phyloP scores from a whole-genome alignment of 2,888 invertebrate genomes.

The Xestia c-nigrum region DNA sequence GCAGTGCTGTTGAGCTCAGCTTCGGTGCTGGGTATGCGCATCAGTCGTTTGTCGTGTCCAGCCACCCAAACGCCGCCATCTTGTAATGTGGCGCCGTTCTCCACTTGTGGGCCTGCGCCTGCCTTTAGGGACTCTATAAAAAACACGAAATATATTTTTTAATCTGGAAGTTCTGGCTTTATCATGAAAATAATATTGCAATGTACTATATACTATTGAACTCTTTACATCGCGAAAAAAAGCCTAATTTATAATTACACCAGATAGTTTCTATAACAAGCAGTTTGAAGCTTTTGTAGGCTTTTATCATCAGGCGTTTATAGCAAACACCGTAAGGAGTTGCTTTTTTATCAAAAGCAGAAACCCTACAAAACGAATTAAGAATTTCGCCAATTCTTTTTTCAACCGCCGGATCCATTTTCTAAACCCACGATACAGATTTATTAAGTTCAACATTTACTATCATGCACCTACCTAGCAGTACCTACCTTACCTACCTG shows the following conservation, averaged over 20 bases:
- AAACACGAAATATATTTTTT: neutral
- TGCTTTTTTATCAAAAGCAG: neutral
- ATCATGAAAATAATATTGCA: neutral
- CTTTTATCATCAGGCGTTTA: neutral
- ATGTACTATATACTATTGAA: neutral
- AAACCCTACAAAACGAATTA: neutral
- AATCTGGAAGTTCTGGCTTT: neutral
- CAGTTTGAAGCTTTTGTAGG: no score
- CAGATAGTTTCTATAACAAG: neutral
- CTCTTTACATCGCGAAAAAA: neutral
- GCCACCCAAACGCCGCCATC: conserved; percentile 87
- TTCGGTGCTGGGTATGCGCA: conserved; percentile 81
- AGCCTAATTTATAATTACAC: neutral
- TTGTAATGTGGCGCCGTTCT: conserved; percentile 86
- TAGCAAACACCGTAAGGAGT: neutral
- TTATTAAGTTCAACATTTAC: no score
- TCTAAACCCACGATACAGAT: no score
- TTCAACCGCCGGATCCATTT: no score
- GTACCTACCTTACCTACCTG: no score
- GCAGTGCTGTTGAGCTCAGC: conserved; percentile 76
- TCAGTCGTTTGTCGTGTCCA: conserved; percentile 78
- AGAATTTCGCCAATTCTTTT: no score
- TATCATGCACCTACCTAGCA: no score
- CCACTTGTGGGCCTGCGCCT: conserved; percentile 83
- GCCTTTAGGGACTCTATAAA: conserved; percentile 81